Conservation (phyloP, 1,140 invertebrate species). For the Dermatophagoides farinae region DNA sequence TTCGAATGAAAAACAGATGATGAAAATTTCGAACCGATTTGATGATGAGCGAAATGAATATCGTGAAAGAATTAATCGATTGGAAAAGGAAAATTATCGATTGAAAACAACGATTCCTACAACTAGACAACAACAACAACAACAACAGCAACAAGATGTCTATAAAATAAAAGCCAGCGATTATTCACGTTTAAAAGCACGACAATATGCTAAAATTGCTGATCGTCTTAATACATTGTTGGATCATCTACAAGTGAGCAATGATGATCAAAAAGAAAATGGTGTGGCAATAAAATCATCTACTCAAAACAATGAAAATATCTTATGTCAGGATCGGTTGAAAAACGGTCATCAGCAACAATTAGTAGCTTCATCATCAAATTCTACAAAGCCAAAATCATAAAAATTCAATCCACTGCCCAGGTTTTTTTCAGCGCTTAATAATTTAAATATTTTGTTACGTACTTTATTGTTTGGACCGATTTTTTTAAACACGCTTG, state of each 20-base stretch:
- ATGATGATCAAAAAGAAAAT: background rate
- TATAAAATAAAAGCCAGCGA: background rate
- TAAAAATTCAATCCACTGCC: background rate
- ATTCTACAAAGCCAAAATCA: background rate
- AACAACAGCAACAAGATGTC: background rate
- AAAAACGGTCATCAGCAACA: background rate
- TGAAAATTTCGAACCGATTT: background rate
- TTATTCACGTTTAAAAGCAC: background rate
- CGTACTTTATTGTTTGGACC: too few species aligned
- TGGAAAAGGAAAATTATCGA: constrained; percentile 6
- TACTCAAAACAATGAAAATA: too few species aligned
- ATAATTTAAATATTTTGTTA: too few species aligned
- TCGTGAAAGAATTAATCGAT: background rate
- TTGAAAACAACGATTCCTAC: background rate
- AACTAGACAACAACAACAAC: background rate
- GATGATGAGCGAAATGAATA: constrained; percentile 14
- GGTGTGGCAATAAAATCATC: background rate
- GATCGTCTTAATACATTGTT: background rate
- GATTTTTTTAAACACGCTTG: too few species aligned
- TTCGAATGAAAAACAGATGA: background rate
- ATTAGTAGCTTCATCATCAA: background rate
- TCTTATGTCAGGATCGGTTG: too few species aligned
- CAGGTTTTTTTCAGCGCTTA: too few species aligned
- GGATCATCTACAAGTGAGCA: background rate
- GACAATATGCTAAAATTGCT: constrained; percentile 2